These are phyloP conservation scores for Gymnopithys bicolor DNA, from an alignment of 2,797 vertebrate genomes.

Conservation along the genomic window DNA sequence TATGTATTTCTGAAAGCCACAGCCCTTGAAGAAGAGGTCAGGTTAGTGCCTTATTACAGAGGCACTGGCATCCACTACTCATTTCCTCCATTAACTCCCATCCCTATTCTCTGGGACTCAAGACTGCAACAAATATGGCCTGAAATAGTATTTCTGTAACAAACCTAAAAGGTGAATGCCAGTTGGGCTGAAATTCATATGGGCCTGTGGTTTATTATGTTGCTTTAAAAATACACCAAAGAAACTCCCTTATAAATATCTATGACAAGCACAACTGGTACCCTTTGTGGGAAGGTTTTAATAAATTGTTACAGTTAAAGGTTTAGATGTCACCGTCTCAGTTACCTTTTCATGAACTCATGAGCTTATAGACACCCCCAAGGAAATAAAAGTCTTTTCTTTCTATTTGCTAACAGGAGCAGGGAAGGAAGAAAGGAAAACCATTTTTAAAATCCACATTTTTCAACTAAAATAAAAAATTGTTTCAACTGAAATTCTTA, in stretches of 20 bases:
- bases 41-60: background rate
- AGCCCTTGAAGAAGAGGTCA: background rate
- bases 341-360: background rate
- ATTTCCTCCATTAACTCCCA: background rate
- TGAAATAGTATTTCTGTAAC: background rate
- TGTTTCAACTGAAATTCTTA: background rate
- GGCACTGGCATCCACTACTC: background rate
- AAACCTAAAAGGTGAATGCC: background rate
- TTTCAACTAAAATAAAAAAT: slow-evolving; percentile 27
- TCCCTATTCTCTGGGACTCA: background rate
- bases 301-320: background rate
- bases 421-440: background rate
- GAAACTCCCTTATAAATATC: background rate
- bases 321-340: background rate
- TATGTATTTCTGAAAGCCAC: background rate
- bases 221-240: background rate
- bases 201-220: background rate
- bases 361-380: background rate
- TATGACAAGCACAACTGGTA: background rate
- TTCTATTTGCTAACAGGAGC: background rate
- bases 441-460: background rate
- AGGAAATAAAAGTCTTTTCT: background rate
- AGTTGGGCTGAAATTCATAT: background rate
- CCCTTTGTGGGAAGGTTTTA: background rate
- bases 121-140: background rate